These are phyloP conservation scores for Furnarius figulus DNA, from an alignment of 2,113 vertebrate genomes.

Conservation along the genomic window DNA sequence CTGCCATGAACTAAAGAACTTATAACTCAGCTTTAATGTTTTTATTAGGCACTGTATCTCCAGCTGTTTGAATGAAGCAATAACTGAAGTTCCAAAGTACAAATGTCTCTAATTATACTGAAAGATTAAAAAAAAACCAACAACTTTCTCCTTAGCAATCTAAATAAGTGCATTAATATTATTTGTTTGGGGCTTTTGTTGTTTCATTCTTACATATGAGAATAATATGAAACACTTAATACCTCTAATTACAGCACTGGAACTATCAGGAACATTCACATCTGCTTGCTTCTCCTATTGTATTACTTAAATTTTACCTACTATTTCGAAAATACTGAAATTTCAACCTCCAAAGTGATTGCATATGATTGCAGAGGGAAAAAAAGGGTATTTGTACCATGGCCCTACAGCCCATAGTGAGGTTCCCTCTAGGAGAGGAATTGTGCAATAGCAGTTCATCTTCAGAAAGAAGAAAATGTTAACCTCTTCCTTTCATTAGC, in stretches of 20 bases:
- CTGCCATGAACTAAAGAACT: neutral
- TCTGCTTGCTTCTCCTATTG: neutral
- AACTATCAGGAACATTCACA: neutral
- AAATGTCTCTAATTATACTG: neutral
- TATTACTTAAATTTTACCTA: neutral
- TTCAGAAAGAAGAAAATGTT: neutral
- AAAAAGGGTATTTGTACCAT: neutral
- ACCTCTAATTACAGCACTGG: neutral
- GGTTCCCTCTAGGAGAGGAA: neutral
- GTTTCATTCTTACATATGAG: neutral
- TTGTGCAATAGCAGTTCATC: neutral
- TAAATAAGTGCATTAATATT: neutral
- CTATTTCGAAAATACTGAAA: neutral
- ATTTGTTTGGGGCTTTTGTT: neutral
- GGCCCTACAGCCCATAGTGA: neutral
- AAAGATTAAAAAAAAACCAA: neutral
- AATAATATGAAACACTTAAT: neutral
- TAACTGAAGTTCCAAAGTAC: neutral
- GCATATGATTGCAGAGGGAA: accelerated
- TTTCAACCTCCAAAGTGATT: neutral
- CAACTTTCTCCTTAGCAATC: neutral
- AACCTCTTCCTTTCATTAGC: neutral
- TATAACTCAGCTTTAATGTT: neutral
- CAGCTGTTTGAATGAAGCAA: conserved; percentile 9
- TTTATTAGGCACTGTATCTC: neutral